A percentile compares a stretch with the other conserved stretches of the same genome.
phyloP scores from a whole-genome alignment of 2,888 invertebrate genomes.

The Cynaeus angustus region DNA sequence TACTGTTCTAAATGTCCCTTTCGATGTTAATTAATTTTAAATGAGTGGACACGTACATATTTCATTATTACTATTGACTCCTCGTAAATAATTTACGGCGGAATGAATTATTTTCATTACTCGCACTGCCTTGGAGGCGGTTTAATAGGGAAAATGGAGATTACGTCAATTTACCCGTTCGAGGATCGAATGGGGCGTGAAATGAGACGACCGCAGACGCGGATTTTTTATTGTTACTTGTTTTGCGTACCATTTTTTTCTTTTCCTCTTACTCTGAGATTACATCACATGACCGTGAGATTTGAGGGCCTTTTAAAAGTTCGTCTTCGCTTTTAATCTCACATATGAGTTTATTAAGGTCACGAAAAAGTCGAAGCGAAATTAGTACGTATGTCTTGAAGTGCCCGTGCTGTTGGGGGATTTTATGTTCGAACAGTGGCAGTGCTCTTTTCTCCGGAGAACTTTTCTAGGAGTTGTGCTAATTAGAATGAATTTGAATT shows the following conservation, averaged over 20 bases:
- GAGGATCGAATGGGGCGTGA: slow-evolving; percentile 13
- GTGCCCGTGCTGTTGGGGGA: too few species aligned
- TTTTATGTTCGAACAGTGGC: too few species aligned
- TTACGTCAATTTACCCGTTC: slow-evolving; percentile 4
- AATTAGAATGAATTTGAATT: too few species aligned
- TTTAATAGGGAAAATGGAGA: slow-evolving; percentile 6
- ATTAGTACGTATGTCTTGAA: not conserved
- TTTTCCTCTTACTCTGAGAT: slow-evolving; percentile 11
- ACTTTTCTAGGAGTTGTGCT: too few species aligned
- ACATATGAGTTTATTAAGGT: not conserved
- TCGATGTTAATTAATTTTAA: slow-evolving; percentile 17
- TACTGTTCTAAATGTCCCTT: not conserved
- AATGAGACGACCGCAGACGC: slow-evolving; percentile 6
- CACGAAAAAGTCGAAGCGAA: too few species aligned
- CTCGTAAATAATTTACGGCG: not conserved
- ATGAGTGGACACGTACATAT: slow-evolving; percentile 6
- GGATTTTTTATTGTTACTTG: slow-evolving; percentile 3
- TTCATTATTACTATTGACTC: slow-evolving; percentile 9
- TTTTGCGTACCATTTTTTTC: not conserved
- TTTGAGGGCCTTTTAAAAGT: not conserved
- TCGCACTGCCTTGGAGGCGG: slow-evolving; percentile 6
- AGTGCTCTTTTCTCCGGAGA: too few species aligned
- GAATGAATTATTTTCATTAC: not conserved
- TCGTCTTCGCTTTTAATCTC: not conserved
- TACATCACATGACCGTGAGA: slow-evolving; percentile 9